These are phyloP conservation scores for Drosophila siamana DNA, from an alignment of 2,888 invertebrate genomes.

Conservation along the genomic window DNA sequence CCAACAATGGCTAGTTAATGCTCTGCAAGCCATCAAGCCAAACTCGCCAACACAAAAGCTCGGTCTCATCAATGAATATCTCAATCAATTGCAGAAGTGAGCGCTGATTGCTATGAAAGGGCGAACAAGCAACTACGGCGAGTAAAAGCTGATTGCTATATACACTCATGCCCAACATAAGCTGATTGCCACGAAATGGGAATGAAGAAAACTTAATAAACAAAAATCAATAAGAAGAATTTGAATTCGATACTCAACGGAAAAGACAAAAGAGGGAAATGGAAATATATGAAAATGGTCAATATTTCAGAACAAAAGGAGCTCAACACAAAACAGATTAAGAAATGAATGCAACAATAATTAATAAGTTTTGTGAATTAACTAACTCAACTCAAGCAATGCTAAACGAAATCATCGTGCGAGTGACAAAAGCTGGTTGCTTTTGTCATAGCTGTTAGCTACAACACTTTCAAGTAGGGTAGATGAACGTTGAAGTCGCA, in stretches of 20 bases:
- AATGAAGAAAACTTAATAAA: background rate
- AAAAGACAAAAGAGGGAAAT: too few relatives aligned
- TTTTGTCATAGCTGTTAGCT: background rate
- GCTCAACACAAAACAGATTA: too few relatives aligned
- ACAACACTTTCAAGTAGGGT: background rate
- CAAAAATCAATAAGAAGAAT: background rate
- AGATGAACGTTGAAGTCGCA: slow-evolving; percentile 5
- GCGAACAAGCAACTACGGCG: background rate
- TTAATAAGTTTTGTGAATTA: too few relatives aligned
- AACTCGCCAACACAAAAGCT: background rate
- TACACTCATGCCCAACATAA: background rate
- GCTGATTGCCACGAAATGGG: background rate
- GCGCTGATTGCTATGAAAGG: slow-evolving; percentile 4
- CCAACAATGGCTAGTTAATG: slow-evolving; percentile 21
- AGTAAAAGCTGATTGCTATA: slow-evolving; percentile 7
- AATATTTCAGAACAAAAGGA: too few relatives aligned
- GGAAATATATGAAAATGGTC: too few relatives aligned
- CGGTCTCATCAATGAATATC: background rate
- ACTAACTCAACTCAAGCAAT: too few relatives aligned
- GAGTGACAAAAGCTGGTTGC: slow-evolving; percentile 8
- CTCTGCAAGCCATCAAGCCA: slow-evolving; percentile 3
- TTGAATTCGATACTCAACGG: too few relatives aligned
- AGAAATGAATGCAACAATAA: too few relatives aligned
- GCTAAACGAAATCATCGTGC: background rate
- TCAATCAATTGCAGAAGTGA: background rate